A percentile compares a stretch with the other conserved stretches of the same genome.
Evolutionary conservation across 2,888 invertebrate species (phyloP).

Genomic region (Hybos culiciformis): DNA sequence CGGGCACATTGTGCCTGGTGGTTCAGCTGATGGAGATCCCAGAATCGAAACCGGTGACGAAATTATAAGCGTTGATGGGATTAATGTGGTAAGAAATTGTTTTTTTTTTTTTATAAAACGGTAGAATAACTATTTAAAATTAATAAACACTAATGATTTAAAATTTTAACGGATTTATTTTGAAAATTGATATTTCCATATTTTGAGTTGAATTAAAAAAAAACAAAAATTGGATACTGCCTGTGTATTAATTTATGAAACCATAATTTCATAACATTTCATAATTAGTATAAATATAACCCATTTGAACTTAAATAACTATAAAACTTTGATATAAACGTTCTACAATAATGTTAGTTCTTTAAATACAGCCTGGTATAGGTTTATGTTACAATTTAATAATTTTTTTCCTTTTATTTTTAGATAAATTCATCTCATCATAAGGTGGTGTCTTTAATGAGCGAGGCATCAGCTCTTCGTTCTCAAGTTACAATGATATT

Average conservation of each 20-base stretch:
- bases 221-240: no score
- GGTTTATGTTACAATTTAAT: no score
- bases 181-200: conserved; percentile 2
- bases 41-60: conserved; percentile 85
- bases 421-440: conserved; percentile 73
- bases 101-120: background rate
- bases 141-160: no score
- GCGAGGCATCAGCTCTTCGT: conserved; percentile 69
- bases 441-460: conserved; percentile 85
- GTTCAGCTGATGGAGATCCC: conserved; percentile 85
- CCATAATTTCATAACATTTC: no score
- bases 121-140: background rate
- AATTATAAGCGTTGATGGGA: conserved; percentile 85
- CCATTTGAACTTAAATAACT: no score
- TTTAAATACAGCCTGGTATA: no score
- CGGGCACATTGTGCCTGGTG: conserved; percentile 92
- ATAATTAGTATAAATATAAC: no score
- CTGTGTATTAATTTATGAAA: no score
- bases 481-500: conserved; percentile 76
- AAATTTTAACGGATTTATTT: no score
- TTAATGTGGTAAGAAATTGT: conserved; percentile 45
- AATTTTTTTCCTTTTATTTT: conserved; percentile 17
- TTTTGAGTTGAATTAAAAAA: no score
- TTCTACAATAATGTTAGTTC: no score
- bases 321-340: no score